Evolutionary conservation across 2,113 vertebrate species (phyloP), one percentile per base, ranked within the genome.

Genomic region (Hyla sarda): DNA sequence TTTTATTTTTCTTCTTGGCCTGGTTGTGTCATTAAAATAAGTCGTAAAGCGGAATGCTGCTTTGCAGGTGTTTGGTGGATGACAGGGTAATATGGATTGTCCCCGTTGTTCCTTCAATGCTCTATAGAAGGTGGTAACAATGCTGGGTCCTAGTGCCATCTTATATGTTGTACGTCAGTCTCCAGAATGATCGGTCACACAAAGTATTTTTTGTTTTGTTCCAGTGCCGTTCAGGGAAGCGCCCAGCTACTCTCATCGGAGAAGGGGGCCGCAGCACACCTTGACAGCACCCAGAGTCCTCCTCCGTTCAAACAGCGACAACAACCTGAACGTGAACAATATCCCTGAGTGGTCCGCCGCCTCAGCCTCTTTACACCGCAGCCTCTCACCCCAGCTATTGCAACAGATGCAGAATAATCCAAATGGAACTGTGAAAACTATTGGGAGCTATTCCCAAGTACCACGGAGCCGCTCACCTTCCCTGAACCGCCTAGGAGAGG

Each of bases 201-300:
- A 41, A 83, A 28, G 1, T 0, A 32, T 88, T 48, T 89, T 11
- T 79, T 71, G 21, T 0, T 86, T 69, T 75, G 10, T 82, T 89
- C 7, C 88, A 99, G 98, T 98, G 97, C 97, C 97, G 95, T 99
- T 99, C 92, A 94, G 95, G 34, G 98, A 98, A 95, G 96, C 96
- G 89, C 97, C 98, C 45, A 95, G 96, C 11, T 98, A 98, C 90
- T 97, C 97, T 77, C 96, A 96, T 77, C 94, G 95, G 88, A 94
- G 96, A 74, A 93, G 96, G 91, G 94, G 96, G 86, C 96, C 94
- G 21, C 94, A 95, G 12, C 95, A 89, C 92, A 96, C 95, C 30
- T 90, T 99, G 71, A 93, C 96, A 14, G 95, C 97, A 10, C 97
- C 97, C 14, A 95, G 96, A 85, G 93, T 97, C 89, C 92, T 99